These are phyloP conservation scores for Stenolophus ochropezus DNA, from an alignment of 2,888 invertebrate genomes.

Conservation along the genomic window DNA sequence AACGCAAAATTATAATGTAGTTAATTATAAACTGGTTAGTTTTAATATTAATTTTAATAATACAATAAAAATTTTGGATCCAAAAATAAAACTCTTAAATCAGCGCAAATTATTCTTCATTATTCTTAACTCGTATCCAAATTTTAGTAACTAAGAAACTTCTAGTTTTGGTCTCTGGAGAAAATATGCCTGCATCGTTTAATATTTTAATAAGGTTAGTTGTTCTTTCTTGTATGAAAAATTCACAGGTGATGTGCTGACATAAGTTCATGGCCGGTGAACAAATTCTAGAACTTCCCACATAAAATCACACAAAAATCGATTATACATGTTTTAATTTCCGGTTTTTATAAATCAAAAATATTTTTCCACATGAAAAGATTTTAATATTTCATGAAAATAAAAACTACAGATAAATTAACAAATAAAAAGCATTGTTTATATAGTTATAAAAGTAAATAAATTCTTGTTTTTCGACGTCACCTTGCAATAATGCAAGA, in stretches of 20 bases:
- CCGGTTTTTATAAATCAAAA: not conserved
- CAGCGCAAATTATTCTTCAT: too few relatives aligned
- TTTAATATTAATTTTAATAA: too few relatives aligned
- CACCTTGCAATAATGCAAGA: not conserved
- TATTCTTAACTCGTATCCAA: too few relatives aligned
- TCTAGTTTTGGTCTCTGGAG: not conserved
- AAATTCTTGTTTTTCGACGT: not conserved
- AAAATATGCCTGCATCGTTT: not conserved
- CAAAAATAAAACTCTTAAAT: too few relatives aligned
- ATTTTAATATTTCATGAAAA: not conserved
- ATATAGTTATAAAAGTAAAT: not conserved
- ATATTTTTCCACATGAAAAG: not conserved
- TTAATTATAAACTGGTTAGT: too few relatives aligned
- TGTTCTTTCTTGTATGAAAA: not conserved
- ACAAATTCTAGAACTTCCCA: not conserved
- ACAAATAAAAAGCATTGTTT: not conserved
- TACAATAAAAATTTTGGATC: too few relatives aligned
- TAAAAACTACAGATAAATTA: not conserved
- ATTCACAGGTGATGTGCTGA: not conserved
- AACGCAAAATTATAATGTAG: too few relatives aligned
- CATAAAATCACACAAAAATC: conserved; percentile 3
- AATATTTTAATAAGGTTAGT: conserved; percentile 34
- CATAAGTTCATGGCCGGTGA: conserved; percentile 8
- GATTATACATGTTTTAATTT: not conserved
- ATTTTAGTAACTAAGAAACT: too few relatives aligned